Evolutionary conservation across 2,797 vertebrate species (phyloP).

Genomic region (Chelon auratus): DNA sequence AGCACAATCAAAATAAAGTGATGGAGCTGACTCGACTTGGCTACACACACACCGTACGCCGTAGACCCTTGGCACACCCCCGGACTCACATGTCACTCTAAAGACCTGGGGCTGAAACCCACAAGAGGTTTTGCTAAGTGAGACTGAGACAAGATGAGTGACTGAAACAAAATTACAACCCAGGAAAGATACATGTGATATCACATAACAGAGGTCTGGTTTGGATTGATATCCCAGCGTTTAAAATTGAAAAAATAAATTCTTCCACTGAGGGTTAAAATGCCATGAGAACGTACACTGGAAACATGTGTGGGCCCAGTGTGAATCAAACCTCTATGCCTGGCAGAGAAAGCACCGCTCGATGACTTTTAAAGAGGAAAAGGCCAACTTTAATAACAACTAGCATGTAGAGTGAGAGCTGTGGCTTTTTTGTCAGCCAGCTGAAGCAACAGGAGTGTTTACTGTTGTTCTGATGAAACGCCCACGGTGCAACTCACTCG

Average conservation of each 20-base stretch:
- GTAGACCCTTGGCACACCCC: slow-evolving; percentile 41
- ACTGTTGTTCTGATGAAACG: slow-evolving; percentile 25
- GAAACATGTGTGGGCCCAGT: slow-evolving; percentile 41
- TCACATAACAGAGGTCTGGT: slow-evolving; percentile 51
- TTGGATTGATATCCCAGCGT: slow-evolving; percentile 57
- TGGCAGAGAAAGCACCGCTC: slow-evolving; percentile 18
- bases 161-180: slow-evolving; percentile 44
- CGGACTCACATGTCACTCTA: slow-evolving; percentile 24
- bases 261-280: slow-evolving; percentile 23
- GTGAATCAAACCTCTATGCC: slow-evolving; percentile 29
- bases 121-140: slow-evolving; percentile 16
- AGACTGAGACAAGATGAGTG: slow-evolving; percentile 30
- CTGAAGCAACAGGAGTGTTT: slow-evolving; percentile 33
- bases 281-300: slow-evolving; percentile 31
- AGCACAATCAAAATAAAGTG: too few species aligned
- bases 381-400: slow-evolving; percentile 8
- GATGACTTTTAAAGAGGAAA: slow-evolving; percentile 4
- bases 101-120: slow-evolving; percentile 25
- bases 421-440: slow-evolving; percentile 20
- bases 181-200: slow-evolving; percentile 45
- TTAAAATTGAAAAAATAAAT: slow-evolving; percentile 30
- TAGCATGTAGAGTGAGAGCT: not conserved
- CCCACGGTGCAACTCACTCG: not conserved
- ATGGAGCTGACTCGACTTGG: too few species aligned
- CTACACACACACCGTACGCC: not conserved